phyloP scores from a whole-genome alignment of 2,888 invertebrate genomes.

The Drosophila ezoana region DNA sequence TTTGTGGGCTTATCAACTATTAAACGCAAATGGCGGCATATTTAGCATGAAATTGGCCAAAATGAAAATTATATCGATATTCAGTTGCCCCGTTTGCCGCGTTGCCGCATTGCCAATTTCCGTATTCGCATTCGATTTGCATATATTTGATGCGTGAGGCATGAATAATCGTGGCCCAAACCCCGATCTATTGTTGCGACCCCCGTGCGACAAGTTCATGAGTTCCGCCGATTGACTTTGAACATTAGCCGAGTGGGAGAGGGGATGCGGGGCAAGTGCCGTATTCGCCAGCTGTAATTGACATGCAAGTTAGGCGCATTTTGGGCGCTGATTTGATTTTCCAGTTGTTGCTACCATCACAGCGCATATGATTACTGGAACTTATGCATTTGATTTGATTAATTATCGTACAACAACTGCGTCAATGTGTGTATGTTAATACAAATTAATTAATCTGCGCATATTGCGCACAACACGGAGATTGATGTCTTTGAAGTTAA shows the following conservation, averaged over 20 bases:
- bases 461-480: conserved; percentile 68
- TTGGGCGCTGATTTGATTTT: conserved; percentile 72
- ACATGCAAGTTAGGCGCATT: conserved; percentile 75
- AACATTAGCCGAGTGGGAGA: conserved; percentile 61
- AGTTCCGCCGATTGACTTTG: conserved; percentile 74
- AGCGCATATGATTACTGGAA: conserved; percentile 75
- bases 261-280: not conserved
- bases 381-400: conserved; percentile 78
- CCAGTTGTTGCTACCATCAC: conserved; percentile 48
- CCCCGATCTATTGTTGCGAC: conserved; percentile 50
- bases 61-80: conserved; percentile 53
- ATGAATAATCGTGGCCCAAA: conserved; percentile 68
- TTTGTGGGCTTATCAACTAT: conserved; percentile 71
- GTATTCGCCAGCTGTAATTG: conserved; percentile 70
- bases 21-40: conserved; percentile 75
- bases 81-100: conserved; percentile 3
- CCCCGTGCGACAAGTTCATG: conserved; percentile 67
- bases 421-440: conserved; percentile 46
- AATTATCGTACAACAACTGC: conserved; percentile 68
- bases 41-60: conserved; percentile 74
- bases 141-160: conserved; percentile 64
- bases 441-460: conserved; percentile 76
- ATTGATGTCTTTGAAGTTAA: conserved; percentile 54
- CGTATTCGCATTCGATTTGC: conserved; percentile 76
- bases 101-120: conserved; percentile 25